Conservation (phyloP, 1,140 invertebrate species). For the Drosophila lacertosa region DNA sequence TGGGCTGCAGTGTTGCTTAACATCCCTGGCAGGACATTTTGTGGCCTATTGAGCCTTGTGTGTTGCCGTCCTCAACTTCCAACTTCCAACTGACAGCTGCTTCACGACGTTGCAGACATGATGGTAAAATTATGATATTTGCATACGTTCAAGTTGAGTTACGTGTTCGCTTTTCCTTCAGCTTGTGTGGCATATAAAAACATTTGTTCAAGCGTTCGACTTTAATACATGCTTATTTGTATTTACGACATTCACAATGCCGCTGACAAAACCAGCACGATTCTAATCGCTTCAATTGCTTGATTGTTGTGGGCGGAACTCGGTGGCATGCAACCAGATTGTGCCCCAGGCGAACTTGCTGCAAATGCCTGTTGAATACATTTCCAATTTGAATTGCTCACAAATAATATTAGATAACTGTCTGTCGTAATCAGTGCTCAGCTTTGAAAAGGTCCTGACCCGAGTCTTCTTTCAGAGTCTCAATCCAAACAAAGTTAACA, state of each 20-base stretch:
- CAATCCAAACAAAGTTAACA: no score
- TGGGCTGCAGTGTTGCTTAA: conserved; percentile 26
- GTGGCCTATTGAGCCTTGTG: conserved; percentile 48
- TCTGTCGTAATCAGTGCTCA: background rate
- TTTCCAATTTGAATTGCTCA: background rate
- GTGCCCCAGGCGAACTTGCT: background rate
- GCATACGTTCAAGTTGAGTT: conserved; percentile 71
- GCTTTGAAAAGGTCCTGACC: background rate
- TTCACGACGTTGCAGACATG: conserved; percentile 56
- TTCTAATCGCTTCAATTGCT: conserved; percentile 67
- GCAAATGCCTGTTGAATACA: conserved; percentile 32
- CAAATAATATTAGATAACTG: background rate
- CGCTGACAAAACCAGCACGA: conserved; percentile 49
- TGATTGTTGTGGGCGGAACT: conserved; percentile 44
- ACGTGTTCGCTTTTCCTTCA: conserved; percentile 5
- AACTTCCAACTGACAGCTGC: conserved; percentile 40
- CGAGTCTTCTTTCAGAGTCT: no score
- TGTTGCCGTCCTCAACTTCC: conserved; percentile 7
- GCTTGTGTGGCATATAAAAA: conserved; percentile 1
- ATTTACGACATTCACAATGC: conserved; percentile 76
- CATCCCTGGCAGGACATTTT: conserved; percentile 48
- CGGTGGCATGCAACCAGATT: conserved; percentile 45
- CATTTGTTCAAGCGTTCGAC: conserved; percentile 5
- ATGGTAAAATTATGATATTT: conserved; percentile 77
- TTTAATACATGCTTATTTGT: conserved; percentile 60